phyloP scores from a whole-genome alignment of 2,888 invertebrate genomes.

The Lasioglossum lativentre region DNA sequence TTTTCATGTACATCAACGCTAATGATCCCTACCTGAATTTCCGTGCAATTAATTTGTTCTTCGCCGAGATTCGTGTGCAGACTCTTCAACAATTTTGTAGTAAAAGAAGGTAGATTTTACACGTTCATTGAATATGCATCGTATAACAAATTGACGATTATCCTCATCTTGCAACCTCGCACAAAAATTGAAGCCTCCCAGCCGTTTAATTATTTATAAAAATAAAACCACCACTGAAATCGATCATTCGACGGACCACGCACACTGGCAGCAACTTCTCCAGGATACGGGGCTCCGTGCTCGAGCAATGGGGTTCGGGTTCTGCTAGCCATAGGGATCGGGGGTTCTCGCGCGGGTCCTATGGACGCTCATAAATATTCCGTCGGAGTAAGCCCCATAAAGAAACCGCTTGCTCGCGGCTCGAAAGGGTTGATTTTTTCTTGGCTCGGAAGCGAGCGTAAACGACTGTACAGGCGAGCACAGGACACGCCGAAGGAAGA shows the following conservation, averaged over 20 bases:
- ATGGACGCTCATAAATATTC: slow-evolving; percentile 83
- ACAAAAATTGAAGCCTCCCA: fast-evolving
- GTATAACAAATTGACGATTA: not conserved
- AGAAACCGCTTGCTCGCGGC: slow-evolving; percentile 81
- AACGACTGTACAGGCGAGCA: not conserved
- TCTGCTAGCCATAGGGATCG: slow-evolving; percentile 21
- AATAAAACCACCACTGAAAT: not conserved
- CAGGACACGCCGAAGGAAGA: not conserved
- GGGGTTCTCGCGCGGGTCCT: slow-evolving; percentile 37
- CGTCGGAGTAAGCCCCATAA: slow-evolving; percentile 80
- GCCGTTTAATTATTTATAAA: not conserved
- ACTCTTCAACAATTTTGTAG: not conserved
- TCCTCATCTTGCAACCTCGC: not conserved
- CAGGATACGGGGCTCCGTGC: not conserved
- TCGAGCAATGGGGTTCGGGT: not conserved
- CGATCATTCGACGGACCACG: not conserved
- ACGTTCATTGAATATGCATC: too few species aligned
- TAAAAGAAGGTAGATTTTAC: not conserved
- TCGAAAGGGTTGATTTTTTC: slow-evolving; percentile 81
- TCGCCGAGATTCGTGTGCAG: not conserved
- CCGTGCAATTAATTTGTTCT: not conserved
- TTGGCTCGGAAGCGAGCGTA: slow-evolving; percentile 53
- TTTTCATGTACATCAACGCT: not conserved
- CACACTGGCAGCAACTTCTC: not conserved
- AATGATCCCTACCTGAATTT: not conserved